Evolutionary conservation across 1,140 invertebrate genomes (phyloP).

Genomic region (Drosophila micromelanica): DNA sequence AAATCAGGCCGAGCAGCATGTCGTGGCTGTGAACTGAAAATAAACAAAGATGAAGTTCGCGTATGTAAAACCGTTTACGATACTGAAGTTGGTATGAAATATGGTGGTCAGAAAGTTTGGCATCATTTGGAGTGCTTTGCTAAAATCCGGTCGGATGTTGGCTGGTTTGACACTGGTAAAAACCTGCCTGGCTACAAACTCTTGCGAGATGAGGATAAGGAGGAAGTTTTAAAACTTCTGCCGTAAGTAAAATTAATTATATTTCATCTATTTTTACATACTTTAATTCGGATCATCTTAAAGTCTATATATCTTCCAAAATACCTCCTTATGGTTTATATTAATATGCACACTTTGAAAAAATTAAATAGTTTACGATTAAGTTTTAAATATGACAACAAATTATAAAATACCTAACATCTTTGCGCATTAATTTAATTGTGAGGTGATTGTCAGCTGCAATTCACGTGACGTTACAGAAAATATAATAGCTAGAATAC

Average conservation of each 20-base stretch:
- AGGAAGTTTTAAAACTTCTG: conserved; percentile 86
- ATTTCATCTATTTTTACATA: too few relatives aligned
- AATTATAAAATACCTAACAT: too few relatives aligned
- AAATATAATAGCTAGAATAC: too few relatives aligned
- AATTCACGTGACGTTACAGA: too few relatives aligned
- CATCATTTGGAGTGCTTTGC: conserved; percentile 97
- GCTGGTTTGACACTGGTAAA: conserved; percentile 90
- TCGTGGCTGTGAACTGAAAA: conserved; percentile 93
- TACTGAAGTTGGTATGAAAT: conserved; percentile 90
- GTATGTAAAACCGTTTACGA: conserved; percentile 95
- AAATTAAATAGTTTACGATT: too few relatives aligned
- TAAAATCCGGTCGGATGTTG: conserved; percentile 86
- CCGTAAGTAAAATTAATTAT: conserved; percentile 59
- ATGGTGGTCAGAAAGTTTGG: conserved; percentile 93
- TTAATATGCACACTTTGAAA: too few relatives aligned
- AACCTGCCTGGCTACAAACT: conserved; percentile 90
- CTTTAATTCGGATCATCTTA: too few relatives aligned
- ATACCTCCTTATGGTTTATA: too few relatives aligned
- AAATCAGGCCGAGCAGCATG: conserved; percentile 94
- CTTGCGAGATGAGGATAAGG: conserved; percentile 91
- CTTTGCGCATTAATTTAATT: too few relatives aligned
- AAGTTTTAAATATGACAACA: too few relatives aligned
- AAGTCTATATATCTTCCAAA: too few relatives aligned
- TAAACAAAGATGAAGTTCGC: conserved; percentile 92
- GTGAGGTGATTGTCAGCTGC: too few relatives aligned